Percentiles rank a stretch among this genome's conserved stretches.
Conservation (phyloP, 2,888 invertebrate species). For the Drosophila engyochracea region DNA sequence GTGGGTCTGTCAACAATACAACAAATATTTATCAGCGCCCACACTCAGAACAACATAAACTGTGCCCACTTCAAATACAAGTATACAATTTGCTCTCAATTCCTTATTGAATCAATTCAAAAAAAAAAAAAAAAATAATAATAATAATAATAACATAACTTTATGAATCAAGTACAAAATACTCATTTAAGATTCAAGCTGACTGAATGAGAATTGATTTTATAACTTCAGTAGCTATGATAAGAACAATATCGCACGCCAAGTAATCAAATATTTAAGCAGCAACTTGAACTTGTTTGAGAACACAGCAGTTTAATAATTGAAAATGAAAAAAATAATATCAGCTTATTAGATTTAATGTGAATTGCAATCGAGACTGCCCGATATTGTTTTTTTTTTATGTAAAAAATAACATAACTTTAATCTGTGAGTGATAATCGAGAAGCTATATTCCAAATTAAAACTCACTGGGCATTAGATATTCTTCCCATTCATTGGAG, state of each 20-base stretch:
- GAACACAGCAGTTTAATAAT: not conserved
- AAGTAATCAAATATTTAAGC: not conserved
- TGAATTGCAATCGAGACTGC: not conserved
- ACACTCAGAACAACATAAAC: not conserved
- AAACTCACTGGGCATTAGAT: not conserved
- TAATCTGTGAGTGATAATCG: not conserved
- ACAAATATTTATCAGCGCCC: conserved; percentile 6
- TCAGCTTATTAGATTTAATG: not conserved
- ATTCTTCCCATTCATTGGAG: not conserved
- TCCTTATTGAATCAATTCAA: not conserved
- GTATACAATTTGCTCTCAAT: not conserved
- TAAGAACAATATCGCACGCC: not conserved
- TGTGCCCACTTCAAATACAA: not conserved
- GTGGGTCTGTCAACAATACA: not conserved
- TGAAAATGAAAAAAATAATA: not conserved
- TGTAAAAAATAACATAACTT: not conserved
- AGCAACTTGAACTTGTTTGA: not conserved
- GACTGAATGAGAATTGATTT: not conserved
- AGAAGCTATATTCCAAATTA: too few species aligned
- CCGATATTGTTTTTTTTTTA: not conserved
- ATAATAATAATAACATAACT: not conserved
- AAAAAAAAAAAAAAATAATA: not conserved
- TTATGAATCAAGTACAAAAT: not conserved
- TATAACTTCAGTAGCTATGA: not conserved
- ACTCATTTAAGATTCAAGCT: not conserved